Base-by-base conservation (phyloP, 35 echinoderm and acorn worm species). In the Ophiothrix spiculata region DNA sequence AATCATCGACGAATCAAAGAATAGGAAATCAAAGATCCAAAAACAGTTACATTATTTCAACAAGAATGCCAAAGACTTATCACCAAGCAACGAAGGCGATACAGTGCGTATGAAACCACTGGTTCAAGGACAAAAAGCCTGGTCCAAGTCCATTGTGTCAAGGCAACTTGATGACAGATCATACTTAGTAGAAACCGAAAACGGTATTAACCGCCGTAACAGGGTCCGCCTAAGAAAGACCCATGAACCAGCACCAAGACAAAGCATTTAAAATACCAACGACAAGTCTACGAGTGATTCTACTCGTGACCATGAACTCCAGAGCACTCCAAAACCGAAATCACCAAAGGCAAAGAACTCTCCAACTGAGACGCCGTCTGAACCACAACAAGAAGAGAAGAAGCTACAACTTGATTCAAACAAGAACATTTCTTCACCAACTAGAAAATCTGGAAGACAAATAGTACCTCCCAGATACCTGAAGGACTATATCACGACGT, bases 1-100 rank as follows among this genome's bases (percentile, higher is more conserved):
- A 40, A 63, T 91, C 17, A 78, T 85, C 37, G 40, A 86, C 19
- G 75, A 78, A 31, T 36, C 64, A 1, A 2, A 56, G 17, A 29
- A 87, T n/a, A 75, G 36, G 40, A 78, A 74, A 36, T 32, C 36
- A n/a, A 56, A 60, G 23, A 86, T 87, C 34, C 4, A 39, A 16
- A 36, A 42, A 79, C 90, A 91, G 64, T 40, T 76, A 25, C 4
- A 77, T 33, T 39, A 91, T 36, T 87, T 87, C 74, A 80, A 91
- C 49, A 64, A 80, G 45, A 15, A 6, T 12, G 83, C 83, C 0
- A 60, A 79, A 39, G 77, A 85, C 37, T 79, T 91, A 60, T 39
- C 25, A 36, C 28, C 84, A 37, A 82, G 78, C 4, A 19, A 85
- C 56, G 39, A 37, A 11, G 89, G 89, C 38, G 89, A 91, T 14